Percentiles rank a stretch among this genome's conserved stretches.
phyloP scores from a whole-genome alignment of 2,797 vertebrate genomes.

The Percopsis omiscomaycus region DNA sequence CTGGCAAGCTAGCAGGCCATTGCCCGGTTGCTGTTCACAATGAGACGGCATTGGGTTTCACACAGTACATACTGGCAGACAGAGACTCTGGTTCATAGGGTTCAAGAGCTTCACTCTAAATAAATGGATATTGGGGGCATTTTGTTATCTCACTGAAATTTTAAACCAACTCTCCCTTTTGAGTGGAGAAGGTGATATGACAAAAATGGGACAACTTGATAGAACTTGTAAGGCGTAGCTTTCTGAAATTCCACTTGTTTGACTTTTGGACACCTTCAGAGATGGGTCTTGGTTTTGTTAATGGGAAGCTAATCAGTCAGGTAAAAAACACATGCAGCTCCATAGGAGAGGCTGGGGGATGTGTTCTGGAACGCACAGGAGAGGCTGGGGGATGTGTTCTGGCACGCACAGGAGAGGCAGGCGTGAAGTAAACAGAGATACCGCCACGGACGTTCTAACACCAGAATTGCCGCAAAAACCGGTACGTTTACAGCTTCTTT shows the following conservation, averaged over 20 bases:
- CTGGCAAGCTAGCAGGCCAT: slow-evolving; percentile 21
- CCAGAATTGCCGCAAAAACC: slow-evolving; percentile 1
- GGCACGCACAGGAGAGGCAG: slow-evolving; percentile 9
- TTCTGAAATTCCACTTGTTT: background rate
- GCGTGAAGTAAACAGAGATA: background rate
- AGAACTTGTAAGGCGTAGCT: background rate
- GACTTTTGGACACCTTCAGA: background rate
- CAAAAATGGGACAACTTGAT: background rate
- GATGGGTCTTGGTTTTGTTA: background rate
- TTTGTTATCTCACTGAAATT: background rate
- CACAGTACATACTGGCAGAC: background rate
- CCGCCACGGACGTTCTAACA: no score
- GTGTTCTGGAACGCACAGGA: background rate
- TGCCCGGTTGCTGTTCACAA: slow-evolving; percentile 24
- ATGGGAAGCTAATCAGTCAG: background rate
- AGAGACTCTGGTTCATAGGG: background rate
- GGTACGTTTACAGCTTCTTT: background rate
- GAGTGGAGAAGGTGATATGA: background rate
- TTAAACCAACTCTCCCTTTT: background rate
- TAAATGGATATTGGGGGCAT: background rate
- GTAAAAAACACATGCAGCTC: slow-evolving; percentile 22
- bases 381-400: background rate
- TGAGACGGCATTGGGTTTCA: slow-evolving; percentile 9
- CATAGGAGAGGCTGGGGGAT: no score
- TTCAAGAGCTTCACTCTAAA: background rate